Percentiles rank a stretch among this genome's conserved stretches.
These are phyloP conservation scores for Paradoxurus hermaphroditus DNA, from an alignment of 2,113 vertebrate genomes.

Conservation along the genomic window DNA sequence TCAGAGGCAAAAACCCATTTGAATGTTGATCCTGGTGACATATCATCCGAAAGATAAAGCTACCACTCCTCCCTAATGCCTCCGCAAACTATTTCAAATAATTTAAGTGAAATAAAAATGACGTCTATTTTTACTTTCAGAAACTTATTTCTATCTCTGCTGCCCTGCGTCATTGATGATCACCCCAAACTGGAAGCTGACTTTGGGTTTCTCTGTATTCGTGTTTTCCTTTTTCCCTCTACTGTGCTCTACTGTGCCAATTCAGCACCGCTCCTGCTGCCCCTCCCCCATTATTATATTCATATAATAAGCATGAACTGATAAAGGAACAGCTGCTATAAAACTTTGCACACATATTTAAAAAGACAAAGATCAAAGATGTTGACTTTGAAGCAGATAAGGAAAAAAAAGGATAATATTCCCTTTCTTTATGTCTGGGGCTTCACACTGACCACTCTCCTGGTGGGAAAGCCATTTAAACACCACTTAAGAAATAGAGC, in stretches of 20 bases:
- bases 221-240: neutral
- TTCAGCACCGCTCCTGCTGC: neutral
- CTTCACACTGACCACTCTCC: neutral
- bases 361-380: conserved; percentile 2
- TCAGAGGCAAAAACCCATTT: neutral
- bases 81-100: neutral
- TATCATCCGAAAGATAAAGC: neutral
- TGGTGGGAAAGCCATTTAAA: neutral
- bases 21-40: neutral
- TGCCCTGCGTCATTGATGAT: neutral
- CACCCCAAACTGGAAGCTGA: neutral
- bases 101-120: conserved; percentile 22
- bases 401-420: neutral
- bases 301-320: neutral
- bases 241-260: neutral
- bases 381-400: neutral
- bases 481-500: neutral
- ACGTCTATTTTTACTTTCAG: neutral
- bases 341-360: neutral
- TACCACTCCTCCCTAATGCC: neutral
- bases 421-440: neutral
- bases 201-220: neutral
- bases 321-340: neutral
- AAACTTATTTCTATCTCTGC: neutral
- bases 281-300: neutral